phyloP scores from a whole-genome alignment of 2,797 vertebrate species.

The Hyperoplus lanceolatus region DNA sequence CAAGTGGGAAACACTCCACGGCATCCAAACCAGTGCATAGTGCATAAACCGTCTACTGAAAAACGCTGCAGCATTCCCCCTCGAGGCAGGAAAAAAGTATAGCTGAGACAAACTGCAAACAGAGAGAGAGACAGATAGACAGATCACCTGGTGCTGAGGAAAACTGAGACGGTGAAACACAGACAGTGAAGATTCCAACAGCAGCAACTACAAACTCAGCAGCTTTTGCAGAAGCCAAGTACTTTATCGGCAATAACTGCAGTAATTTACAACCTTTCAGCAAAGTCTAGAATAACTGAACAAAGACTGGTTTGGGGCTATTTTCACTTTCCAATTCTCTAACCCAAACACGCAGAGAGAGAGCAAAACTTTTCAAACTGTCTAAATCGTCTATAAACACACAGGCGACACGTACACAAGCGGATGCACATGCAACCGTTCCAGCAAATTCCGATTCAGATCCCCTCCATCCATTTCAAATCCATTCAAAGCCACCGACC shows the following conservation, averaged over 20 bases:
- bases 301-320: background rate
- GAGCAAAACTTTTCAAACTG: slow-evolving; percentile 2
- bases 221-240: slow-evolving; percentile 18
- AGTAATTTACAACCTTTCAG: slow-evolving; percentile 19
- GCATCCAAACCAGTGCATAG: slow-evolving; percentile 50
- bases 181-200: slow-evolving; percentile 18
- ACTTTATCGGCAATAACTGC: slow-evolving; percentile 22
- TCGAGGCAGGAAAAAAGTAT: slow-evolving; percentile 33
- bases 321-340: slow-evolving; percentile 5
- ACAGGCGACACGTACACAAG: background rate
- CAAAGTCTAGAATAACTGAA: slow-evolving; percentile 5
- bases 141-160: slow-evolving; percentile 20
- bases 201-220: slow-evolving; percentile 22
- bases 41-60: slow-evolving; percentile 32
- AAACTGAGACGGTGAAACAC: slow-evolving; percentile 1
- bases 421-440: background rate
- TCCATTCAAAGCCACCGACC: slow-evolving; percentile 1
- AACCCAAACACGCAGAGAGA: background rate
- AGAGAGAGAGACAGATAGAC: slow-evolving; percentile 20
- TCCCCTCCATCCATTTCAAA: background rate
- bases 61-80: slow-evolving; percentile 12
- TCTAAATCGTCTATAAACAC: background rate
- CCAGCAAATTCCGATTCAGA: background rate
- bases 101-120: slow-evolving; percentile 27
- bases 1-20: slow-evolving; percentile 59